Conservation (phyloP, 1,140 invertebrate species). For the Ceratina japonica region DNA sequence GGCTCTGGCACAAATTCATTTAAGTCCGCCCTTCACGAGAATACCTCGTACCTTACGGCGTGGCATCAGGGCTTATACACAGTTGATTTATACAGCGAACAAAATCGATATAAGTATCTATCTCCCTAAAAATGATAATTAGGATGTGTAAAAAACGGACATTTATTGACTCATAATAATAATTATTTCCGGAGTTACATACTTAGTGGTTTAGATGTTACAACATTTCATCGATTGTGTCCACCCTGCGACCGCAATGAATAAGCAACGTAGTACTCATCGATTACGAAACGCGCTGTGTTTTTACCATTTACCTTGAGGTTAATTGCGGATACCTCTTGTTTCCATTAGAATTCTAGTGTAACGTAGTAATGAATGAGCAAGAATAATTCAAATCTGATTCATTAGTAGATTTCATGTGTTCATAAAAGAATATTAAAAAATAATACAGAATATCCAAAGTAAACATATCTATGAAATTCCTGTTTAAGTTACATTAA, state of each 20-base stretch:
- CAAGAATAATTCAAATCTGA: too few species aligned
- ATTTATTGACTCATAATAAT: slow-evolving; percentile 21
- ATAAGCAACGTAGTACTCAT: neutral
- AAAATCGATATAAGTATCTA: too few species aligned
- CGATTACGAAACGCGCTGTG: neutral
- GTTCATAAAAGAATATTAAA: neutral
- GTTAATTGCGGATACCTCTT: neutral
- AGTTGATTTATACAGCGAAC: too few species aligned
- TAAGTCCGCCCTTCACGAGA: slow-evolving; percentile 10
- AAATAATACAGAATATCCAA: neutral
- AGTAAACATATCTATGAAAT: too few species aligned
- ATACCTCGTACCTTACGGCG: neutral
- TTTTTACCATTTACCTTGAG: neutral
- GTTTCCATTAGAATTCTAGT: too few species aligned
- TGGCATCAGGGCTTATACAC: neutral
- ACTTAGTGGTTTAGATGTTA: neutral
- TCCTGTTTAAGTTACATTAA: too few species aligned
- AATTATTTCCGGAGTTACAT: neutral
- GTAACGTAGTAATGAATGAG: too few species aligned
- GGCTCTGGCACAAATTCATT: slow-evolving; percentile 18
- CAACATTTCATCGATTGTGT: neutral
- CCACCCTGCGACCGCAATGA: neutral
- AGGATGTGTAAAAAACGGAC: slow-evolving; percentile 14
- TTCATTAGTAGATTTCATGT: too few species aligned
- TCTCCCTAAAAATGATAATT: too few species aligned